Evolutionary conservation across 2,888 invertebrate species (phyloP).

Genomic region (Epirrhoe tristata): DNA sequence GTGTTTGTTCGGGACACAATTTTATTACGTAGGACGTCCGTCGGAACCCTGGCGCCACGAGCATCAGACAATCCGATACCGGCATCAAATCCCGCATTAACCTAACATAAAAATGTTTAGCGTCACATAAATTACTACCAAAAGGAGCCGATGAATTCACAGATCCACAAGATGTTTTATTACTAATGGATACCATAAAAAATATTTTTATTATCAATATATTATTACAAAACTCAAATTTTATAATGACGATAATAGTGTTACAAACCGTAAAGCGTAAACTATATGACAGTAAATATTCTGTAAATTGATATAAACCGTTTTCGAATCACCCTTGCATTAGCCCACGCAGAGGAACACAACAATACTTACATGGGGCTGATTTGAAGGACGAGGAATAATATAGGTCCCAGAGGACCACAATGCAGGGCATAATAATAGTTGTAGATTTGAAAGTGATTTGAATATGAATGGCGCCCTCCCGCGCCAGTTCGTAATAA

Average conservation of each 20-base stretch:
- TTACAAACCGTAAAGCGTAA: constrained; percentile 67
- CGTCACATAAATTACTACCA: constrained; percentile 78
- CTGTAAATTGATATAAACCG: constrained; percentile 80
- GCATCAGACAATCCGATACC: constrained; percentile 80
- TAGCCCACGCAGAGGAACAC: constrained; percentile 65
- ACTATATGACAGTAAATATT: constrained; percentile 64
- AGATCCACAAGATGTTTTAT: constrained; percentile 76
- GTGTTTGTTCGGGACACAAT: constrained; percentile 77
- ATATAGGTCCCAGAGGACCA: constrained; percentile 82
- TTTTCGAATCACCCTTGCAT: constrained; percentile 68
- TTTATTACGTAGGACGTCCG: constrained; percentile 77
- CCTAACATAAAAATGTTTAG: constrained; percentile 81
- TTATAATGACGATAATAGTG: constrained; percentile 57
- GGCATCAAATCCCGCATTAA: constrained; percentile 76
- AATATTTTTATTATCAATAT: constrained; percentile 54
- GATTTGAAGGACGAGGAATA: constrained; percentile 80
- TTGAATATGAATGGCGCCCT: constrained; percentile 84
- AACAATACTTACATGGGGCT: constrained; percentile 77
- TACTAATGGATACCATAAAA: constrained; percentile 65
- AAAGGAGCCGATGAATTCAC: constrained; percentile 81
- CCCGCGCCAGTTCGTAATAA: constrained; percentile 81
- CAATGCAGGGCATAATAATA: constrained; percentile 83
- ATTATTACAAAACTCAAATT: constrained; percentile 48
- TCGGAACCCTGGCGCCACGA: constrained; percentile 78
- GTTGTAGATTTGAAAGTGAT: constrained; percentile 84